These are phyloP conservation scores for Actinostola sp. DNA, from an alignment of 92 coral and sea anemone species.

Conservation along the genomic window DNA sequence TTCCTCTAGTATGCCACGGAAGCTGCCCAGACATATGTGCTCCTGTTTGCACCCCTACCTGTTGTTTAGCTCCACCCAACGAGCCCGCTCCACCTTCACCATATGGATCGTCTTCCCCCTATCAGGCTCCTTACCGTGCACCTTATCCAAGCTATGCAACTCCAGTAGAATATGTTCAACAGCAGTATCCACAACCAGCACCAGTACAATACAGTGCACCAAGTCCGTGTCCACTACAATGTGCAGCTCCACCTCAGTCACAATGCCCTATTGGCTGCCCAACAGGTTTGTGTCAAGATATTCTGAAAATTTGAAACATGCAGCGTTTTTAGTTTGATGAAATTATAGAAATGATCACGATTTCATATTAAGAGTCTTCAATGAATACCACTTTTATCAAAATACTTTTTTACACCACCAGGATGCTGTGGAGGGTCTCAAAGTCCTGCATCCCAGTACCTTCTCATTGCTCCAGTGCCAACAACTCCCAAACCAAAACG, in stretches of 20 bases:
- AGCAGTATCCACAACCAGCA: slow-evolving; percentile 25
- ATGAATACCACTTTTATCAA: no score
- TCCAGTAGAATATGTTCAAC: slow-evolving; percentile 11
- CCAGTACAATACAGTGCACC: slow-evolving; percentile 35
- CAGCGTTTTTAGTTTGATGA: no score
- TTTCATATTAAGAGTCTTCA: neutral
- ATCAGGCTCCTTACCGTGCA: slow-evolving; percentile 24
- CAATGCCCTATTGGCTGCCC: slow-evolving; percentile 74
- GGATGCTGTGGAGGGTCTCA: slow-evolving; percentile 29
- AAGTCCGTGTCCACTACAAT: slow-evolving; percentile 74
- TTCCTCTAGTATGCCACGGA: slow-evolving; percentile 70
- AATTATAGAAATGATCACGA: no score
- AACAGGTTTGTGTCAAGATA: slow-evolving; percentile 19
- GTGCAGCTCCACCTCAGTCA: slow-evolving; percentile 53
- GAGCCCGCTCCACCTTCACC: slow-evolving; percentile 40
- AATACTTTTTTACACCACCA: neutral
- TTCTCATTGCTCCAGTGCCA: slow-evolving; percentile 47
- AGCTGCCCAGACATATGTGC: slow-evolving; percentile 86
- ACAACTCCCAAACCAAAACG: slow-evolving; percentile 38
- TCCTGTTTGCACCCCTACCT: slow-evolving; percentile 71
- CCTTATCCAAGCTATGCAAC: slow-evolving; percentile 4
- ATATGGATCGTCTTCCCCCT: neutral
- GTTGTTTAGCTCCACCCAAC: slow-evolving; percentile 58
- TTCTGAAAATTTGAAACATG: no score
- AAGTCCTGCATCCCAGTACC: slow-evolving; percentile 48